These are phyloP conservation scores for Leucophenga varia DNA, from an alignment of 1,140 invertebrate genomes.

Conservation along the genomic window DNA sequence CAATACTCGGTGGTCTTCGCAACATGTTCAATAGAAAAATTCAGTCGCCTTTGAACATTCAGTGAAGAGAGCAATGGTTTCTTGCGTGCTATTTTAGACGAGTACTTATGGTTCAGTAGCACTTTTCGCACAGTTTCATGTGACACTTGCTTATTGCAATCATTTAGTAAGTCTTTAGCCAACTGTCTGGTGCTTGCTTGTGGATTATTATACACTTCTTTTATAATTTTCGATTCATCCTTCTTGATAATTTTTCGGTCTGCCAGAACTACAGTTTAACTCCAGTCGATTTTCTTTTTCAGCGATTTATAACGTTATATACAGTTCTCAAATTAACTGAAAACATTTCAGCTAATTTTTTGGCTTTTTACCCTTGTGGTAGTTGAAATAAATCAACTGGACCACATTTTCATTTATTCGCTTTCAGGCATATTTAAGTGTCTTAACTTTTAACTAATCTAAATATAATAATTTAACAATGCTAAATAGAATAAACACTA, in stretches of 20 bases:
- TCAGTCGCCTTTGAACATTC: neutral
- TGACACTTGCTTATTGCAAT: neutral
- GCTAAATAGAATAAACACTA: too few relatives aligned
- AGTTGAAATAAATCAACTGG: too few relatives aligned
- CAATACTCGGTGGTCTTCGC: neutral
- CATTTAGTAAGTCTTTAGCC: neutral
- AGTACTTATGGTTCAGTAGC: neutral
- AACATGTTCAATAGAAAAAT: neutral
- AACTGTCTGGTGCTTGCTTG: too few relatives aligned
- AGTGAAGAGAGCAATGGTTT: neutral
- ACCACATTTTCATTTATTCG: too few relatives aligned
- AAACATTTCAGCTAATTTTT: conserved; percentile 12
- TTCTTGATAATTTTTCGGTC: conserved; percentile 1
- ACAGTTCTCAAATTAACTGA: conserved; percentile 7
- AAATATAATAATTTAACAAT: too few relatives aligned
- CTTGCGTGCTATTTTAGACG: neutral
- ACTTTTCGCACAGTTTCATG: neutral
- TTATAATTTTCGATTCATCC: too few relatives aligned
- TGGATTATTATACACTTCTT: too few relatives aligned
- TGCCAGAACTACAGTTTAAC: neutral
- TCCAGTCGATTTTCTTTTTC: conserved; percentile 14
- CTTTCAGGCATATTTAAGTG: too few relatives aligned
- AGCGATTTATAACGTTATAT: conserved; percentile 15
- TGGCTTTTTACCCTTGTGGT: too few relatives aligned
- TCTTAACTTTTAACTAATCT: too few relatives aligned